Evolutionary conservation across 2,888 invertebrate genomes (phyloP), one percentile per base, ranked within the genome.

Genomic region (Agrotis clavis): DNA sequence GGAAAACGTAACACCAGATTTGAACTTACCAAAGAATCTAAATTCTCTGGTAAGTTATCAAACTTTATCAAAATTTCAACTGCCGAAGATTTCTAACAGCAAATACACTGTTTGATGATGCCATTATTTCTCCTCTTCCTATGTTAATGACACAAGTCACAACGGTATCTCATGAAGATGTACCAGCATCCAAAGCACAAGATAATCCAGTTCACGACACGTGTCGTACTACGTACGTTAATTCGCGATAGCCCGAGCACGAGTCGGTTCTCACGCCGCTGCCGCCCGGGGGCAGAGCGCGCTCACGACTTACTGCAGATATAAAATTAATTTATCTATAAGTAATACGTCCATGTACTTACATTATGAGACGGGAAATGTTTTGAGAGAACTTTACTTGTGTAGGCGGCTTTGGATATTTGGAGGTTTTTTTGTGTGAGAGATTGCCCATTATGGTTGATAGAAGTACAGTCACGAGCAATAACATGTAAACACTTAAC

Each of bases 271-370:
- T 95, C 96, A 96, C 96, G 95, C 90, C 91, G 92, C 88, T 87
- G 87, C 88, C 91, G 95, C 96, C 96, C 94, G 94, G 95, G 90
- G 96, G 95, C 95, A 90, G 82, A 88, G 87, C 90, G 90, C 89
- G 92, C 91, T 91, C 96, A 95, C 96, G 95, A 95, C 95, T 93
- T 90, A 79, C 86, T 86, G 87, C 90, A 93, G 92, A 95, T 95
- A 95, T 93, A 92, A 94, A 94, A 96, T 96, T 95, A 95, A 96
- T 96, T 96, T 96, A 95, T 96, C 95, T 96, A 95, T 92, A 93
- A 93, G 90, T 93, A 90, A 88, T 91, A 89, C 86, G 88, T 87
- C 90, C 90, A 92, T 87, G 82, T 78, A 82, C 74, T 76, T 70
- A 61, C 70, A 70, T 79, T 81, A 74, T 75, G 77, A 79, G 77